Evolutionary conservation across 2,797 vertebrate species (phyloP).

Genomic region (Hyperoplus lanceolatus): DNA sequence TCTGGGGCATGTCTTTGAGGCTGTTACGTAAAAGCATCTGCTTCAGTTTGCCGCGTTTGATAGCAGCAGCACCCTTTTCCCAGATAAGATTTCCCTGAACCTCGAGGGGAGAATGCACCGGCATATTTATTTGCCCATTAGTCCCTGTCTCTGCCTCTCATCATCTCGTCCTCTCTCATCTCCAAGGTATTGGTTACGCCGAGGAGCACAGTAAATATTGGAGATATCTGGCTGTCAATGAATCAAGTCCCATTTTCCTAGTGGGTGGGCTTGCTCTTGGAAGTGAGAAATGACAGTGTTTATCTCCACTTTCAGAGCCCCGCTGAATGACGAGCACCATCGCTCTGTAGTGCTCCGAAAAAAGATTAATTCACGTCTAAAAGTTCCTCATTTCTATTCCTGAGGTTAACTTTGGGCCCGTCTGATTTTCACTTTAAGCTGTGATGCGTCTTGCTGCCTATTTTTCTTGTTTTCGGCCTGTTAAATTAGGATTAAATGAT

Average conservation of each 20-base stretch:
- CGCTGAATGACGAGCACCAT: slow-evolving; percentile 44
- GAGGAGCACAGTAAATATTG: slow-evolving; percentile 59
- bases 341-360: slow-evolving; percentile 35
- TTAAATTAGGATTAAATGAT: slow-evolving; percentile 28
- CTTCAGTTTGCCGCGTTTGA: slow-evolving; percentile 47
- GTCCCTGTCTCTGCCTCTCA: slow-evolving; percentile 50
- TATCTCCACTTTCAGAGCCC: slow-evolving; percentile 46
- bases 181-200: slow-evolving; percentile 51
- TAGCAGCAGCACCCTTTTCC: slow-evolving; percentile 15
- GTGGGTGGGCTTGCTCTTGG: slow-evolving; percentile 35
- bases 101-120: slow-evolving; percentile 51
- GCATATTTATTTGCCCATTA: slow-evolving; percentile 71
- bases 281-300: slow-evolving; percentile 41
- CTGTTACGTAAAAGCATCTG: slow-evolving; percentile 42
- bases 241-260: slow-evolving; percentile 51
- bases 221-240: slow-evolving; percentile 36
- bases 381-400: slow-evolving; percentile 65
- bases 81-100: slow-evolving; percentile 44
- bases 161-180: slow-evolving; percentile 49
- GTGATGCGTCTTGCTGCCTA: slow-evolving; percentile 52
- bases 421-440: slow-evolving; percentile 53
- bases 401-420: slow-evolving; percentile 42
- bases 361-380: slow-evolving; percentile 44
- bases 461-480: background rate
- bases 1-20: slow-evolving; percentile 31